phyloP scores from a whole-genome alignment of 2,888 invertebrate genomes.

The Helleia helle region DNA sequence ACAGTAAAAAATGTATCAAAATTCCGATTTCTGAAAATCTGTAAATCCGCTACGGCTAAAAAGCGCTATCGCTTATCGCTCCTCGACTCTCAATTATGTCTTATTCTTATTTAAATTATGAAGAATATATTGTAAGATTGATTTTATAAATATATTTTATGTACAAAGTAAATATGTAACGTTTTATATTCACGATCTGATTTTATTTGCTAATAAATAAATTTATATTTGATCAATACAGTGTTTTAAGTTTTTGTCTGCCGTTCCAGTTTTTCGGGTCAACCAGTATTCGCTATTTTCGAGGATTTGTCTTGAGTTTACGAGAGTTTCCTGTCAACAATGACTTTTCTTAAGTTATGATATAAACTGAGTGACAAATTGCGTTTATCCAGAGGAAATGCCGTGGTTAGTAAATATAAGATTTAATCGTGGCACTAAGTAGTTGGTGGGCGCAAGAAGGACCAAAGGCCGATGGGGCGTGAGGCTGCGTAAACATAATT shows the following conservation, averaged over 20 bases:
- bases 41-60: too few species aligned
- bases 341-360: background rate
- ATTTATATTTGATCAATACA: conserved; percentile 57
- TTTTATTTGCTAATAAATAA: conserved; percentile 25
- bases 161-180: too few species aligned
- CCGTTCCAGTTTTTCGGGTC: conserved; percentile 36
- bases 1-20: too few species aligned
- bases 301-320: conserved; percentile 32
- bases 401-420: too few species aligned
- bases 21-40: too few species aligned
- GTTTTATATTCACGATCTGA: conserved; percentile 28
- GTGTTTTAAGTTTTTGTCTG: conserved; percentile 45
- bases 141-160: background rate
- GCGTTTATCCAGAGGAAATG: too few species aligned
- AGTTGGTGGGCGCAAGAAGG: too few species aligned
- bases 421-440: too few species aligned
- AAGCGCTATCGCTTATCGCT: too few species aligned
- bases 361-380: too few species aligned
- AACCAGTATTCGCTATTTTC: conserved; percentile 49
- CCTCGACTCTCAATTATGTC: background rate
- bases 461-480: too few species aligned
- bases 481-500: too few species aligned
- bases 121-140: background rate
- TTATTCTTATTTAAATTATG: background rate
- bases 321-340: conserved; percentile 35